Evolutionary conservation across 2,797 vertebrate genomes (phyloP).

Genomic region (Melanotaenia nigrans): DNA sequence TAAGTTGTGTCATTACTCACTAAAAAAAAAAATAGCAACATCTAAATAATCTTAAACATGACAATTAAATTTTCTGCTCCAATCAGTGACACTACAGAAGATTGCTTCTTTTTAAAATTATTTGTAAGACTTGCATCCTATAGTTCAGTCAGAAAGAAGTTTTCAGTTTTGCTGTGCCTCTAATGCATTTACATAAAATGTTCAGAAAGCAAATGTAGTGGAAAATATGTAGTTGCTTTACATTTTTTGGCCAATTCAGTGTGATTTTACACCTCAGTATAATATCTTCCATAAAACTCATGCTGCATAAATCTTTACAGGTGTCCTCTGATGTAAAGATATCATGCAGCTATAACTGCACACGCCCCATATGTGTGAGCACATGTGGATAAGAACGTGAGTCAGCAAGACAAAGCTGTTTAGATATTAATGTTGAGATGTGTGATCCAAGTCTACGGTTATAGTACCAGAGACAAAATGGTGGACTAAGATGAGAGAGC

Average conservation of each 20-base stretch:
- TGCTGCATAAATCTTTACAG: slow-evolving; percentile 30
- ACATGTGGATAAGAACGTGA: not conserved
- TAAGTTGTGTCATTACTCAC: not conserved
- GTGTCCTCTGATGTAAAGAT: not conserved
- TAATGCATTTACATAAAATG: slow-evolving; percentile 6
- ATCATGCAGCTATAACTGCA: not conserved
- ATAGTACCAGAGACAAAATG: not conserved
- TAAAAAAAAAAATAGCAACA: not conserved
- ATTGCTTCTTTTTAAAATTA: not conserved
- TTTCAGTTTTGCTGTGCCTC: not conserved
- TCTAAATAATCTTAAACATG: not conserved
- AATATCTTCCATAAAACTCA: slow-evolving; percentile 43
- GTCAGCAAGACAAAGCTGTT: not conserved
- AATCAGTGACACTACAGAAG: not conserved
- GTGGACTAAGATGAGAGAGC: not conserved
- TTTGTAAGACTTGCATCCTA: not conserved
- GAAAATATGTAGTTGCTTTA: slow-evolving; percentile 30
- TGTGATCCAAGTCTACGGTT: not conserved
- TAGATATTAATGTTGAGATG: not conserved
- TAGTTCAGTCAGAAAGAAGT: not conserved
- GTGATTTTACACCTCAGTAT: slow-evolving; percentile 27
- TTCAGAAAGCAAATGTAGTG: slow-evolving; percentile 14
- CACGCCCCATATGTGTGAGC: not conserved
- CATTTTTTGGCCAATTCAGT: slow-evolving; percentile 15
- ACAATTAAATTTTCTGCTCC: not conserved